These are phyloP conservation scores for Tachysurus vachellii DNA, from an alignment of 2,113 vertebrate species.

Conservation along the genomic window DNA sequence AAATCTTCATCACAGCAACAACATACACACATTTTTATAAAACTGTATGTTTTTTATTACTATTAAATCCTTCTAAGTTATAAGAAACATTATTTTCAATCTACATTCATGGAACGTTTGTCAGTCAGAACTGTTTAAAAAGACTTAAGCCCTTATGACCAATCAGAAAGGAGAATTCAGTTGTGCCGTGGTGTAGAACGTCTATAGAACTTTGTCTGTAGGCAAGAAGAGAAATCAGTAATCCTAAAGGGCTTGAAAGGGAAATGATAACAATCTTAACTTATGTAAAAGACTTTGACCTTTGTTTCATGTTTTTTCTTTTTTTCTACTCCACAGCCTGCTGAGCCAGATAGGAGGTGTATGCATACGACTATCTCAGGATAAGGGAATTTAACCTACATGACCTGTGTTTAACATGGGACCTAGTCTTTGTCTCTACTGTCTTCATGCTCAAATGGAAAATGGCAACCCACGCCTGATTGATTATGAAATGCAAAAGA, in stretches of 20 bases:
- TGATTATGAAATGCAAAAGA: slow-evolving; percentile 4
- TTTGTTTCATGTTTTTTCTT: slow-evolving; percentile 30
- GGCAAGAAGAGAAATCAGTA: neutral
- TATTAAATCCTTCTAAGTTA: neutral
- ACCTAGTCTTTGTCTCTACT: slow-evolving; percentile 52
- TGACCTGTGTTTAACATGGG: slow-evolving; percentile 59
- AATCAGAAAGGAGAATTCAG: neutral
- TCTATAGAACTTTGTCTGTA: neutral
- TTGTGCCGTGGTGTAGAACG: neutral
- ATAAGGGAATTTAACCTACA: slow-evolving; percentile 65
- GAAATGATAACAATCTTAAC: slow-evolving; percentile 45
- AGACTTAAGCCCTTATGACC: neutral
- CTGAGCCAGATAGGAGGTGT: slow-evolving; percentile 54
- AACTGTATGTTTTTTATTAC: neutral
- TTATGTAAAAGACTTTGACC: slow-evolving; percentile 64
- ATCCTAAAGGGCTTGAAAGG: neutral
- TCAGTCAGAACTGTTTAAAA: neutral
- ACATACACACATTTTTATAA: neutral
- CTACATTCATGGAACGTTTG: neutral
- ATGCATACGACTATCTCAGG: slow-evolving; percentile 49
- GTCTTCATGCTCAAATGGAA: slow-evolving; percentile 55
- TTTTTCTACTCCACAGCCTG: slow-evolving; percentile 44
- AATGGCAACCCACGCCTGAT: neutral
- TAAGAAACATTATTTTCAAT: neutral
- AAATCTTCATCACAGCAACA: neutral